Conservation (phyloP, 1,140 invertebrate species). For the Adoxophyes honmai region DNA sequence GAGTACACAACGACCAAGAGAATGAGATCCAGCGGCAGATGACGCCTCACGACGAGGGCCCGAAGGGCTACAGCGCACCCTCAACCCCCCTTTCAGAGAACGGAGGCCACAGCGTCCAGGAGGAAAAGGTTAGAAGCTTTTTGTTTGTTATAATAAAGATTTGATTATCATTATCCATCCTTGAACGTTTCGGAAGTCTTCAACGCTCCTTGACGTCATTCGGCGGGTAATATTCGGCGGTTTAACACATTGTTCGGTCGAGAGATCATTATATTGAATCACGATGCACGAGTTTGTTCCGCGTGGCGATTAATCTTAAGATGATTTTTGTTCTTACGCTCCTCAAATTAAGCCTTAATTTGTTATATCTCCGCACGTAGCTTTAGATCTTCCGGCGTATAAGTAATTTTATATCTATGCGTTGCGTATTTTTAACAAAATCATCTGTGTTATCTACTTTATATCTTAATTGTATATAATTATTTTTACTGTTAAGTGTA, state of each 20-base stretch:
- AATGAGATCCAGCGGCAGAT: constrained; percentile 67
- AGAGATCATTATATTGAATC: constrained; percentile 48
- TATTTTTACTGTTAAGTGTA: constrained; percentile 4
- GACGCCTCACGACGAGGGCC: constrained; percentile 68
- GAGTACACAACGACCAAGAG: constrained; percentile 61
- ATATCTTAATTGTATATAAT: constrained; percentile 13
- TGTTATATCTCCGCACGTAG: neutral
- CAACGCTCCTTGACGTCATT: constrained; percentile 46
- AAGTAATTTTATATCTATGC: constrained; percentile 1
- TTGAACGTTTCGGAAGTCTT: constrained; percentile 61
- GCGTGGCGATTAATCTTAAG: constrained; percentile 56
- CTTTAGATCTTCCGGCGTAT: constrained; percentile 1
- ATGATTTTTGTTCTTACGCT: constrained; percentile 35
- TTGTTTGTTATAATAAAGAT: constrained; percentile 21
- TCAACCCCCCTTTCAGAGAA: constrained; percentile 81
- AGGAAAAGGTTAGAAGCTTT: constrained; percentile 78
- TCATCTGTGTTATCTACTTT: constrained; percentile 1
- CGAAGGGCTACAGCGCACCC: constrained; percentile 78
- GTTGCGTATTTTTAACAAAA: constrained; percentile 10
- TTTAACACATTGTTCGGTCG: constrained; percentile 50
- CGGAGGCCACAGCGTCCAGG: constrained; percentile 77
- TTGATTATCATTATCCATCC: constrained; percentile 33
- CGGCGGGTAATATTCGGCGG: constrained; percentile 41
- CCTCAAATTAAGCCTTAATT: constrained; percentile 22
- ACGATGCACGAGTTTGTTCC: constrained; percentile 53